Evolutionary conservation across 1,140 invertebrate genomes (phyloP).

Genomic region (Panonychus citri): DNA sequence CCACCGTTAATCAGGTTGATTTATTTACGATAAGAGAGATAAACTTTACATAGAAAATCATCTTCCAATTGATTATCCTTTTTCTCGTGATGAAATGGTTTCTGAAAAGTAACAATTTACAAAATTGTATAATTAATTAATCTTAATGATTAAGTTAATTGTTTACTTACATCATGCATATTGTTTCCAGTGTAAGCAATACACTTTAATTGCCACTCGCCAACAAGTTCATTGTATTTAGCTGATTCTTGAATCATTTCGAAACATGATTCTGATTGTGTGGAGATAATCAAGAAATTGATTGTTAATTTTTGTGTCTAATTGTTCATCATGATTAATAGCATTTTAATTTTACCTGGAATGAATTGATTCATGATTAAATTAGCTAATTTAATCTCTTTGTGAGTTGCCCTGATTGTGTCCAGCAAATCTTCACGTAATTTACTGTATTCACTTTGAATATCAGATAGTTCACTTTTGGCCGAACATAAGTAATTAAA

Average conservation of each 20-base stretch:
- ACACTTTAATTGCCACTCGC: conserved; percentile 74
- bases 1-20: neutral
- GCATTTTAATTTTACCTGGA: conserved; percentile 26
- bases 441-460: conserved; percentile 75
- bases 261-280: conserved; percentile 23
- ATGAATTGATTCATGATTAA: conserved; percentile 60
- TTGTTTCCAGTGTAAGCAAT: conserved; percentile 98
- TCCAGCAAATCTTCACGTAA: conserved; percentile 89
- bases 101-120: neutral
- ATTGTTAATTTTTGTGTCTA: too few relatives aligned
- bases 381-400: conserved; percentile 76
- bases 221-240: conserved; percentile 92
- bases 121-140: neutral
- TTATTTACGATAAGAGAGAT: neutral
- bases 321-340: too few relatives aligned
- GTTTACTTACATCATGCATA: conserved; percentile 45
- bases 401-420: conserved; percentile 58
- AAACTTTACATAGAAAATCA: neutral
- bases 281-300: neutral
- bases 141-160: neutral
- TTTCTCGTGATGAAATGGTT: neutral
- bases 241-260: conserved; percentile 75
- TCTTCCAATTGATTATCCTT: neutral
- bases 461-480: conserved; percentile 62
- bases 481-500: conserved; percentile 51